Base-by-base conservation (phyloP, 1,140 invertebrate species). In the Sycophaga agraensis region DNA sequence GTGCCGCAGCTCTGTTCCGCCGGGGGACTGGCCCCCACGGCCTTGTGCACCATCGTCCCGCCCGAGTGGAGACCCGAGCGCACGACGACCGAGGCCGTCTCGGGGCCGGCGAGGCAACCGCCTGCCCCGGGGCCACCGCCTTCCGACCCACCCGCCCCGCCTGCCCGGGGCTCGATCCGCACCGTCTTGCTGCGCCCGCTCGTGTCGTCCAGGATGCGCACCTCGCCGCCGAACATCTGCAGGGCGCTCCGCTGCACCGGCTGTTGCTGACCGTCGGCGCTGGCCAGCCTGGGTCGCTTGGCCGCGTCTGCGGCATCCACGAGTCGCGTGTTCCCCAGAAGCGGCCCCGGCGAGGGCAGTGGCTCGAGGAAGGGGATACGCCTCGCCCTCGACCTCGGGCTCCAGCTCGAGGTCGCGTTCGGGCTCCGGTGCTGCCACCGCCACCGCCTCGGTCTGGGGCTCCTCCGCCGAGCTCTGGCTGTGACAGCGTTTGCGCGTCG, bases 211-310 rank as follows among this genome's bases (percentile, higher is more conserved):
- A 88, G 76, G 57, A 91, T 90, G 71, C 89, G 86, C 0, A 91
- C 89, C 80, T 91, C 87, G 1, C 89, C 89, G 2, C 89, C 89
- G 76, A 91, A 91, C 82, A 91, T 84, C 73, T 90, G 88, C 11
- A 89, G 72, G 0, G 86, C 85, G 45, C 85, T 84, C 0, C 75
- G 73, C 26, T 79, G 26, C 11, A 31, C 11, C 28, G 4, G 28
- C 11, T 31, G 28, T 31, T 31, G 11, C 28, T 6, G 11, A 11
- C 26, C 24, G 26, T 16, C 1, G 16, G 40, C 9, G 40, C 37
- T 8, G 37, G n/a, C 84, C 14, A 80, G 68, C 59, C 81, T 81
- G n/a, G 81, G 70, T 64, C 83, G 82, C 66, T 86, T 86, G 2
- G 22, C 63, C n/a, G n/a, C n/a, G n/a, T n/a, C n/a, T n/a, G n/a